A percentile compares a stretch with the other conserved stretches of the same genome.
These are phyloP conservation scores for Cataglyphis albicans DNA, from an alignment of 2,888 invertebrate genomes.

Conservation along the genomic window DNA sequence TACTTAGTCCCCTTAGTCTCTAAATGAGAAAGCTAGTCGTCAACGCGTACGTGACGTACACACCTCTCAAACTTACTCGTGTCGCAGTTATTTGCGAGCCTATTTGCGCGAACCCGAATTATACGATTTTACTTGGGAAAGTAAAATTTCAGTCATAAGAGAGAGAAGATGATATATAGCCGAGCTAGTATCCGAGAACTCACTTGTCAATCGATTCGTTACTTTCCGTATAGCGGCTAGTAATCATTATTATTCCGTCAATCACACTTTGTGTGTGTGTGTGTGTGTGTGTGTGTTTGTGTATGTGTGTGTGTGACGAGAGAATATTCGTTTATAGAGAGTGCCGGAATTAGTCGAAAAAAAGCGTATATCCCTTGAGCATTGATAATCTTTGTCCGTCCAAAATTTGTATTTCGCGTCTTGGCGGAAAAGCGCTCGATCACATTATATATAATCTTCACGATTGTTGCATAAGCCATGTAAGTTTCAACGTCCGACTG, in stretches of 20 bases:
- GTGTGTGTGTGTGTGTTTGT: too few relatives aligned
- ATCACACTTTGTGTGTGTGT: constrained; percentile 12
- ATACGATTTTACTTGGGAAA: constrained; percentile 20
- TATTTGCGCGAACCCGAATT: constrained; percentile 31
- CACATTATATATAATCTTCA: constrained; percentile 7
- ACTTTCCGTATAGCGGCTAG: constrained; percentile 18
- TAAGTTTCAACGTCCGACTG: constrained; percentile 39
- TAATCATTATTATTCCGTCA: constrained; percentile 19
- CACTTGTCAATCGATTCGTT: constrained; percentile 42
- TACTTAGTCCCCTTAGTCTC: constrained; percentile 11
- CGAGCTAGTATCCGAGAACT: constrained; percentile 37
- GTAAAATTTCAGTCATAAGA: constrained; percentile 50
- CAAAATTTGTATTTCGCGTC: constrained; percentile 25
- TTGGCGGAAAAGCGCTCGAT: constrained; percentile 31
- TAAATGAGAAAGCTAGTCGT: constrained; percentile 41
- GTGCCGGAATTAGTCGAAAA: constrained; percentile 48
- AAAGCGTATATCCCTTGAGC: constrained; percentile 48
- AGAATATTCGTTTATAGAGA: constrained; percentile 40
- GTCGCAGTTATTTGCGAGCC: constrained; percentile 25
- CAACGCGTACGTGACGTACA: constrained; percentile 11
- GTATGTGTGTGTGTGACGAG: not conserved
- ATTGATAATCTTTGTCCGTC: constrained; percentile 44
- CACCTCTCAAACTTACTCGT: constrained; percentile 20
- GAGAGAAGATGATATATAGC: constrained; percentile 45
- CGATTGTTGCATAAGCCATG: constrained; percentile 9